Evolutionary conservation across 2,113 vertebrate genomes (phyloP), one percentile per base, ranked within the genome.

Genomic region (Notothenia coriiceps): DNA sequence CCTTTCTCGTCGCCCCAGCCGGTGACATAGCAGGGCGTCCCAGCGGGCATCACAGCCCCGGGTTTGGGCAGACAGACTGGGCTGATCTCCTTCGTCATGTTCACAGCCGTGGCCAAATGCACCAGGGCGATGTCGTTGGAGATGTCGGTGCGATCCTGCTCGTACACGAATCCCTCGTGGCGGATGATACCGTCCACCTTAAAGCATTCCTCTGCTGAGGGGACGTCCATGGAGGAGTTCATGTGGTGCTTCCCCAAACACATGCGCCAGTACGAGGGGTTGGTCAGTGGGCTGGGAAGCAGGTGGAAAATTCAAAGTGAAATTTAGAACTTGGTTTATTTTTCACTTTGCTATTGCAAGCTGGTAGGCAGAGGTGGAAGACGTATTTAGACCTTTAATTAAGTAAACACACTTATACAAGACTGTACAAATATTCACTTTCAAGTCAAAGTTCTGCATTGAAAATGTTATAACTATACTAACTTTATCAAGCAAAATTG

Each of bases 1-100:
- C 93, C 94, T 93, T 93, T 95, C 86, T 94, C 93, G 7, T 93
- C 90, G 29, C 93, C 91, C 94, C 92, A 95, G 64, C 94, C 90
- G 0, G 94, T 94, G 84, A 94, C 92, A 1, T 91, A 93, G 89
- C 95, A 95, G 9, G 59, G 35, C 0, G 77, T 91, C 13, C 91
- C 86, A 11, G 86, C 71, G 40, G 87, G 89, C 85, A 91, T 77
- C 70, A 92, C 70, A 0, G 72, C 62, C 9, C 86, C 86, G 0
- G 85, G 70, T 63, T 57, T 56, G 5, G 94, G 93, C 80, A 95
- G 79, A 77, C 95, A 95, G 15, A 94, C 69, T 25, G 93, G 92
- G 63, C 93, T 92, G 79, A 94, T 91, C 84, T 93, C 89, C 62
- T 44, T 82, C 4, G 62, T 94, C 89, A 93, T 90, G n/a, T 84